Conservation (phyloP, 2,888 invertebrate species). For the Parnassius apollo region DNA sequence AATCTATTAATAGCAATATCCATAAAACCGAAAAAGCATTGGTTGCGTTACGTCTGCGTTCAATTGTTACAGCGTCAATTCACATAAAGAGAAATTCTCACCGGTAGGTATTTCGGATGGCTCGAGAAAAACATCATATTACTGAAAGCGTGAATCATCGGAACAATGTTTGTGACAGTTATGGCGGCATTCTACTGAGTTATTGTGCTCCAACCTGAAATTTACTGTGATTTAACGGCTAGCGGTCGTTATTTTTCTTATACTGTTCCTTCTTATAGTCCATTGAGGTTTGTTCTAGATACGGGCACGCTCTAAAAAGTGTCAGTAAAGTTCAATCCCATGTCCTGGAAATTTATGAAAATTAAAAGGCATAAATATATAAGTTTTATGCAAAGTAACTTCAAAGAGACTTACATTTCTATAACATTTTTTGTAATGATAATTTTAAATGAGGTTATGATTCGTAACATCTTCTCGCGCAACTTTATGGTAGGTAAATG, state of each 20-base stretch:
- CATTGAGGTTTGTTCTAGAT: constrained; percentile 23
- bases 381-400: no score
- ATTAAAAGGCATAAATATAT: no score
- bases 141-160: constrained; percentile 70
- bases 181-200: constrained; percentile 69
- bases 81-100: constrained; percentile 24
- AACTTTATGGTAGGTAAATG: no score
- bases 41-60: constrained; percentile 11
- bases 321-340: no score
- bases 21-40: constrained; percentile 28
- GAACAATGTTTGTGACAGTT: constrained; percentile 74
- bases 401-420: no score
- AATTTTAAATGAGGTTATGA: no score
- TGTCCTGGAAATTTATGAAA: no score
- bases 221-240: constrained; percentile 71
- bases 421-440: no score
- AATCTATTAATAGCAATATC: constrained; percentile 27
- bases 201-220: constrained; percentile 71
- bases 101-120: constrained; percentile 27
- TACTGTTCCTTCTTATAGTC: constrained; percentile 21
- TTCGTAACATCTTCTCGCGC: no score
- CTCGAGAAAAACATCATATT: constrained; percentile 60
- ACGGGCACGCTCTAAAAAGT: constrained; percentile 11
- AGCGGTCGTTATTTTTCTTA: constrained; percentile 42
- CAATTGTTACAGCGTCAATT: constrained; percentile 18